A percentile compares a stretch with the other conserved stretches of the same genome.
Conservation (phyloP, 2,888 invertebrate species). For the Alitta virens region DNA sequence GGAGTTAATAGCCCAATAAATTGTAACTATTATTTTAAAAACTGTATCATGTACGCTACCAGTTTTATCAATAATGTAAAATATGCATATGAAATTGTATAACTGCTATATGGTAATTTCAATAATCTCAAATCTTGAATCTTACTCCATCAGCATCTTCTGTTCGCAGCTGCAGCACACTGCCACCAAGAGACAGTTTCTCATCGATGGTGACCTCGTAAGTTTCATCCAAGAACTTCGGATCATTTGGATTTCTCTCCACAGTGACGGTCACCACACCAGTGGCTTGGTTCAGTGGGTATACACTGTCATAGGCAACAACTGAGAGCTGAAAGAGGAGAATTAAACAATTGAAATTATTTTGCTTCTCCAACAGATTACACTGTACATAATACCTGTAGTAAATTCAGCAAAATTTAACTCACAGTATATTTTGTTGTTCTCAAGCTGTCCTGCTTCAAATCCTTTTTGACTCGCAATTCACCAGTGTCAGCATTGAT, state of each 20-base stretch:
- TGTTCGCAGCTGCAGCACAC: conserved; percentile 37
- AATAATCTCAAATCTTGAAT: too few relatives aligned
- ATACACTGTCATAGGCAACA: conserved; percentile 40
- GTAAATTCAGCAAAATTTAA: not conserved
- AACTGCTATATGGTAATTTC: too few relatives aligned
- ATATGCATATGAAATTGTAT: too few relatives aligned
- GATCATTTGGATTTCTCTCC: conserved; percentile 58
- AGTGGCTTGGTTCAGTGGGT: conserved; percentile 36
- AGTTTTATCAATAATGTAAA: too few relatives aligned
- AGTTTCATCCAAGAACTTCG: conserved; percentile 76
- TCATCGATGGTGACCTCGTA: conserved; percentile 90
- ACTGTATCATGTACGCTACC: too few relatives aligned
- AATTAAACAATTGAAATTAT: not conserved
- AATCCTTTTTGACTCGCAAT: conserved; percentile 34
- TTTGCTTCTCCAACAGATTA: not conserved
- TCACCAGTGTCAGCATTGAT: conserved; percentile 34
- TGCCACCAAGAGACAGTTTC: conserved; percentile 55
- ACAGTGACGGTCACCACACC: conserved; percentile 37
- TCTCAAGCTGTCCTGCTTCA: conserved; percentile 37
- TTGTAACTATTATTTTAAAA: too few relatives aligned
- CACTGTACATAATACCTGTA: not conserved
- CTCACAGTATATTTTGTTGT: conserved; percentile 36
- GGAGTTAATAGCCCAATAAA: too few relatives aligned
- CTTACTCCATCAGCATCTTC: conserved; percentile 34
- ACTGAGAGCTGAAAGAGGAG: conserved; percentile 36